Conservation (phyloP, 2,113 vertebrate species). For the Axis porcinus region DNA sequence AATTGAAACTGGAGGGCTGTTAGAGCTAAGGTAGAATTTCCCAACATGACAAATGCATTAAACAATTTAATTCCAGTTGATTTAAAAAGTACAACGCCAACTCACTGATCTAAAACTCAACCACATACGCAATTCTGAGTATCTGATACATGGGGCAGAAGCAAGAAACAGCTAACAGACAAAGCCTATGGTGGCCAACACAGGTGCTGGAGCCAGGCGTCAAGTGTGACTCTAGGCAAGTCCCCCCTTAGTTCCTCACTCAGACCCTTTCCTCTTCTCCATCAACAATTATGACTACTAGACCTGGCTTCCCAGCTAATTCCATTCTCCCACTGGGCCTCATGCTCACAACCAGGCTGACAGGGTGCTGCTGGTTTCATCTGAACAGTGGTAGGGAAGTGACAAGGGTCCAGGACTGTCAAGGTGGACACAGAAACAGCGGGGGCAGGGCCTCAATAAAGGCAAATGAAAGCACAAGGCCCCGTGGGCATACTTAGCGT, state of each 20-base stretch:
- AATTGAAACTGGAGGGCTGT: background rate
- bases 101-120: background rate
- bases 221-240: background rate
- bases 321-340: background rate
- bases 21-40: background rate
- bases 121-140: rapidly evolving
- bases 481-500: rapidly evolving
- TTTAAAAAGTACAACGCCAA: background rate
- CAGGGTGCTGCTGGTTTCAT: background rate
- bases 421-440: background rate
- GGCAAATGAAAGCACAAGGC: rapidly evolving
- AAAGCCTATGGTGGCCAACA: background rate
- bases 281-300: background rate
- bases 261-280: background rate
- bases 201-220: background rate
- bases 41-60: background rate
- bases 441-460: background rate
- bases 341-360: background rate
- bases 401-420: background rate
- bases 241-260: background rate
- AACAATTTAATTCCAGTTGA: background rate
- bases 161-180: background rate
- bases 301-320: background rate
- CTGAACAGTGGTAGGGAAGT: background rate
- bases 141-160: rapidly evolving